These are phyloP conservation scores for Calidris pygmaea DNA, from an alignment of 2,113 vertebrate genomes.

Conservation along the genomic window DNA sequence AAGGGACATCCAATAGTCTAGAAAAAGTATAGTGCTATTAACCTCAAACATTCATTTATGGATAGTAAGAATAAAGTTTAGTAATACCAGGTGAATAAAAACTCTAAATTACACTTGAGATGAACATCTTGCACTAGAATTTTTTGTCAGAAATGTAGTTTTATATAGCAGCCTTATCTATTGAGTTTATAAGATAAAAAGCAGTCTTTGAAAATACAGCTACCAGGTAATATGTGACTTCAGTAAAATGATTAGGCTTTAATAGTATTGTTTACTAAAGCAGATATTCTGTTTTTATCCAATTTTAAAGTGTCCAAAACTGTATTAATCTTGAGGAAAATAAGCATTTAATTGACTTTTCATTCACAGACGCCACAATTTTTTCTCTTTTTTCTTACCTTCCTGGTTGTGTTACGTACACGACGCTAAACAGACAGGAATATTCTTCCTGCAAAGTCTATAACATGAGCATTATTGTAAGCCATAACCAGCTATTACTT, in stretches of 20 bases:
- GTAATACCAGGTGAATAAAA: constrained; percentile 33
- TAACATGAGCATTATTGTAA: not conserved
- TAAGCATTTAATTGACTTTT: not conserved
- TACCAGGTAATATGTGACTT: not conserved
- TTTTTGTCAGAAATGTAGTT: constrained; percentile 22
- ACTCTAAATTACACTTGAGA: not conserved
- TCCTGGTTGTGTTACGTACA: not conserved
- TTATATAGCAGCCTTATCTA: constrained; percentile 21
- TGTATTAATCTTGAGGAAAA: not conserved
- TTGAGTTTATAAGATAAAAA: constrained; percentile 20
- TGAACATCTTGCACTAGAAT: constrained; percentile 33
- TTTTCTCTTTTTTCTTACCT: not conserved
- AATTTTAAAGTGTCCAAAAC: not conserved
- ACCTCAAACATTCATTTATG: constrained; percentile 45
- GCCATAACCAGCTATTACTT: not conserved
- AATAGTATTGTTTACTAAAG: not conserved
- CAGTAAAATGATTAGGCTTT: not conserved
- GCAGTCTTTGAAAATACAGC: not conserved
- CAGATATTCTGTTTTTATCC: not conserved
- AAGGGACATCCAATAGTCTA: constrained; percentile 44
- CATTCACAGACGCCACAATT: not conserved
- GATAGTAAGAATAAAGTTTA: constrained; percentile 49
- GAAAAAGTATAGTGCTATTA: constrained; percentile 59
- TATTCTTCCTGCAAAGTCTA: not conserved
- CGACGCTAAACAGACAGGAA: not conserved